phyloP scores from a whole-genome alignment of 2,113 vertebrate species.

The Corythaixoides concolor region DNA sequence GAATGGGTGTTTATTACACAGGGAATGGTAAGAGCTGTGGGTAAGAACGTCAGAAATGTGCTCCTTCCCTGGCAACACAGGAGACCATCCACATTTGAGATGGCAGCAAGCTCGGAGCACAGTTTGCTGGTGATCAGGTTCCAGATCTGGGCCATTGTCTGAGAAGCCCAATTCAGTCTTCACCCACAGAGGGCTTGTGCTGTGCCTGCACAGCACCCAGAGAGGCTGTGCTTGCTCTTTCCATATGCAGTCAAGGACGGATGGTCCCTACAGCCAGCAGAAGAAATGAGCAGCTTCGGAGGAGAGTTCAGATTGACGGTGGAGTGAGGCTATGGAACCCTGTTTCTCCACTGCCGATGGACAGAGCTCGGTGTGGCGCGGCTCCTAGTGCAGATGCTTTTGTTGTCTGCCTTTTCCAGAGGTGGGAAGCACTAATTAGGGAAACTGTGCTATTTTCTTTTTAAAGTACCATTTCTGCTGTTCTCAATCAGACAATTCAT shows the following conservation, averaged over 20 bases:
- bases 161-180: not conserved
- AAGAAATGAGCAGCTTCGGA: not conserved
- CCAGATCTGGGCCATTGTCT: no score
- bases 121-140: not conserved
- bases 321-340: not conserved
- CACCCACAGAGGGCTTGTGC: not conserved
- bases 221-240: not conserved
- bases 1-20: not conserved
- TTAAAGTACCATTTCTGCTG: not conserved
- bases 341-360: not conserved
- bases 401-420: not conserved
- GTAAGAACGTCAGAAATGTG: not conserved
- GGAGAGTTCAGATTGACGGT: not conserved
- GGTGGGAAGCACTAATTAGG: not conserved
- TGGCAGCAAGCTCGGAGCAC: not conserved
- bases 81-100: not conserved
- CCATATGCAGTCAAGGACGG: accelerated
- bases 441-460: not conserved
- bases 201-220: not conserved
- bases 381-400: not conserved
- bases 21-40: not conserved
- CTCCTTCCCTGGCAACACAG: not conserved
- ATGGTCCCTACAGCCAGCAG: not conserved
- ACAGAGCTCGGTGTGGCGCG: accelerated
- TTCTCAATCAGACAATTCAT: not conserved